These are phyloP conservation scores for Calephelis nemesis DNA, from an alignment of 1,140 invertebrate genomes.

Conservation along the genomic window DNA sequence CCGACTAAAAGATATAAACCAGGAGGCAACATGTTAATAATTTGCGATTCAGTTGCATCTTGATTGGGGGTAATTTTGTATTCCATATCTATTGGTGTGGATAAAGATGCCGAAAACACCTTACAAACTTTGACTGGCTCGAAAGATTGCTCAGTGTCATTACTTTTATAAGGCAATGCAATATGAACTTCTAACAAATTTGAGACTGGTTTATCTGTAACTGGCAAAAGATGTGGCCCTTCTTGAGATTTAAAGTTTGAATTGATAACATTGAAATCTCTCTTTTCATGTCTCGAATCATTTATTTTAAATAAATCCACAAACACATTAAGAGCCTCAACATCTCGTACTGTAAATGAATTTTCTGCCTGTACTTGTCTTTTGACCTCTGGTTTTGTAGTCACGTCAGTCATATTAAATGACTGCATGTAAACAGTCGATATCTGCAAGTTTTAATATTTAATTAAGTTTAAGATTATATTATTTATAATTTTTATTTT, in stretches of 20 bases:
- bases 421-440: neutral
- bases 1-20: slow-evolving; percentile 45
- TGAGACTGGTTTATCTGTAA: neutral
- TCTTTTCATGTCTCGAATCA: neutral
- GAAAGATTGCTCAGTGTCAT: slow-evolving; percentile 38
- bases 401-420: neutral
- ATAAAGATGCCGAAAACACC: slow-evolving; percentile 48
- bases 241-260: neutral
- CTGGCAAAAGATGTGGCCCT: neutral
- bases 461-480: too few species aligned
- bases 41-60: slow-evolving; percentile 13
- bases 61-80: slow-evolving; percentile 49
- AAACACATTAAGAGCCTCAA: neutral
- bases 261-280: neutral
- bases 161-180: slow-evolving; percentile 37
- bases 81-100: slow-evolving; percentile 48
- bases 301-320: neutral
- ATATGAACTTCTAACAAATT: slow-evolving; percentile 47
- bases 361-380: neutral
- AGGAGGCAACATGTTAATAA: slow-evolving; percentile 23
- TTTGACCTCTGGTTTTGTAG: neutral
- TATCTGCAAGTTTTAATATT: neutral
- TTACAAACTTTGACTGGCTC: slow-evolving; percentile 38
- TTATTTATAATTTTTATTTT: too few species aligned
- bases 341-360: neutral